Evolutionary conservation across 1,140 invertebrate genomes (phyloP), one percentile per base, ranked within the genome.

Genomic region (Tetraneura akinire): DNA sequence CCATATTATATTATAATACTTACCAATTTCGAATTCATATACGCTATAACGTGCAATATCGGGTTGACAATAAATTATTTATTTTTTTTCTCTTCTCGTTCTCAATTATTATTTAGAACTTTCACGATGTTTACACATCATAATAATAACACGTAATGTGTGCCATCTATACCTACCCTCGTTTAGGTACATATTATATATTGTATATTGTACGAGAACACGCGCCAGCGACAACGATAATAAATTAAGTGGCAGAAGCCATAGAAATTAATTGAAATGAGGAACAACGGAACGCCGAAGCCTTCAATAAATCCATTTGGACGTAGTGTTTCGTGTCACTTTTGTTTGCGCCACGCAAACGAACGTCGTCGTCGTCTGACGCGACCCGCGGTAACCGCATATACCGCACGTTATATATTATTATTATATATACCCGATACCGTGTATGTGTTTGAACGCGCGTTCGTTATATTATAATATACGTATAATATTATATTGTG

Each of bases 181-280:
- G 45, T 16, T 23, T 8, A 10, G 14, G n/a, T n/a, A n/a, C n/a
- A n/a, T n/a, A n/a, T n/a, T n/a, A n/a, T n/a, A n/a, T n/a, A n/a
- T n/a, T n/a, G 18, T 53, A n/a, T 14, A 18, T 53, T 26, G 8
- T 60, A 60, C 60, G 26, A n/a, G 6, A 11, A 14, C 32, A 37
- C 51, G 21, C 26, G 14, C 23, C 51, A 55, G n/a, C 73, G 74
- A 26, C 21, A 37, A 45, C 74, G 55, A 78, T 78, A n/a, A n/a
- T n/a, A 78, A 78, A 78, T 62, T 78, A 78, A 78, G 74, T 42
- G 74, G 74, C 74, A 55, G 74, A 78, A 78, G 74, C 74, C 74
- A 60, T 21, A 45, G 74, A 78, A 78, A 78, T 78, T 78, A 78
- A 78, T 78, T 78, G 74, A 78, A 78, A 78, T 47, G 32, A 78